Conservation (phyloP, 2,113 vertebrate species). For the Colaptes auratus region DNA sequence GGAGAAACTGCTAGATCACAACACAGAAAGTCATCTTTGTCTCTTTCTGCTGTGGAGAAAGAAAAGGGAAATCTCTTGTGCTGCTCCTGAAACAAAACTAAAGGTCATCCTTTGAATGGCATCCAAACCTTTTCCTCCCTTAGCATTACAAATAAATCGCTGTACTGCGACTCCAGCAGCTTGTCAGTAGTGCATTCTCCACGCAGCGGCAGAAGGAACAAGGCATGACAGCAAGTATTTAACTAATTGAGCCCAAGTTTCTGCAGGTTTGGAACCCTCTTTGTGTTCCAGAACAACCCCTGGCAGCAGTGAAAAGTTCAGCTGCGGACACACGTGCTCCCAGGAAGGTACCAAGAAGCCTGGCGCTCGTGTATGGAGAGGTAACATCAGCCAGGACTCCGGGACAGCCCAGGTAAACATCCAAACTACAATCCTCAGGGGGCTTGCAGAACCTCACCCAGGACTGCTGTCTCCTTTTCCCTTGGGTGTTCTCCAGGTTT, state of each 20-base stretch:
- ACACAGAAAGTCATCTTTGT: not conserved
- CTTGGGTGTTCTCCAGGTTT: not conserved
- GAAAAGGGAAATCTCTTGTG: constrained; percentile 1
- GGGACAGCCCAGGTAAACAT: not conserved
- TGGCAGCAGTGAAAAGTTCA: not conserved
- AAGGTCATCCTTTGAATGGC: constrained; percentile 59
- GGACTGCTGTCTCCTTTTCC: not conserved
- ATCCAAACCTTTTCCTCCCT: constrained; percentile 33
- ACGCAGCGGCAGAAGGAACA: constrained; percentile 8
- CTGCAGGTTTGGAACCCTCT: not conserved
- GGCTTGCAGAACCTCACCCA: not conserved
- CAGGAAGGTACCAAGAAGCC: not conserved
- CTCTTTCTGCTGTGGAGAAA: not conserved
- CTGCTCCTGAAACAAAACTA: constrained; percentile 34
- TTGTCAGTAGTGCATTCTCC: not conserved
- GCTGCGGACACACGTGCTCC: not conserved
- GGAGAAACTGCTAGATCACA: not conserved
- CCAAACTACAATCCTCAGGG: not conserved
- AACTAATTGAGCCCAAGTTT: constrained; percentile 7
- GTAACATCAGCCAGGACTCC: not conserved
- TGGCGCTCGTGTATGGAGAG: not conserved
- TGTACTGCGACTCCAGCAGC: constrained; percentile 6
- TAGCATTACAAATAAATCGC: constrained; percentile 15
- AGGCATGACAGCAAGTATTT: constrained; percentile 17
- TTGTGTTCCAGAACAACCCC: constrained; percentile 12